Percentiles rank a stretch among this genome's conserved stretches.
Evolutionary conservation across 2,888 invertebrate species (phyloP).

Genomic region (Holacanthella duospinosa): DNA sequence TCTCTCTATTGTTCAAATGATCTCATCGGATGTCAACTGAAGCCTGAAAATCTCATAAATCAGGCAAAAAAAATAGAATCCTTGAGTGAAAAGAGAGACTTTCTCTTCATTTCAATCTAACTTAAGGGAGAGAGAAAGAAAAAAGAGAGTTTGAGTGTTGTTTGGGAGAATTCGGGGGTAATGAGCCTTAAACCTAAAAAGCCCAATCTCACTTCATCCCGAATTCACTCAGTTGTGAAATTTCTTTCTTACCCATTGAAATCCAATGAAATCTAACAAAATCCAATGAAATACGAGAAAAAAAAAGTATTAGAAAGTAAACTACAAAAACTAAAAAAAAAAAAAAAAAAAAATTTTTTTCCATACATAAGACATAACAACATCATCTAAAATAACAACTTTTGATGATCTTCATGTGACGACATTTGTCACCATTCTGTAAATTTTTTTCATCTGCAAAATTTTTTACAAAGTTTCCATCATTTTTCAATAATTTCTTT

Average conservation of each 20-base stretch:
- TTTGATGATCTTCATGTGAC: no score
- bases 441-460: no score
- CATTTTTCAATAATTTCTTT: no score
- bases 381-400: no score
- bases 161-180: not conserved
- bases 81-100: not conserved
- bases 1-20: not conserved
- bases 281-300: no score
- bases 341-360: no score
- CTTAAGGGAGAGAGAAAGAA: not conserved
- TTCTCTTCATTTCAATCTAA: not conserved
- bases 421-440: no score
- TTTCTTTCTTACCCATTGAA: not conserved
- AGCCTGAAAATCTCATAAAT: constrained; percentile 1
- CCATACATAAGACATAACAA: no score
- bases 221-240: not conserved
- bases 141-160: not conserved
- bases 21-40: constrained; percentile 3
- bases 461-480: no score
- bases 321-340: no score
- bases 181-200: not conserved
- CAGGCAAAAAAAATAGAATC: not conserved
- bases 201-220: not conserved
- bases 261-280: no score
- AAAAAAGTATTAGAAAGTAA: no score